These are phyloP conservation scores for Drosophila tristis DNA, from an alignment of 1,140 invertebrate genomes.

Conservation along the genomic window DNA sequence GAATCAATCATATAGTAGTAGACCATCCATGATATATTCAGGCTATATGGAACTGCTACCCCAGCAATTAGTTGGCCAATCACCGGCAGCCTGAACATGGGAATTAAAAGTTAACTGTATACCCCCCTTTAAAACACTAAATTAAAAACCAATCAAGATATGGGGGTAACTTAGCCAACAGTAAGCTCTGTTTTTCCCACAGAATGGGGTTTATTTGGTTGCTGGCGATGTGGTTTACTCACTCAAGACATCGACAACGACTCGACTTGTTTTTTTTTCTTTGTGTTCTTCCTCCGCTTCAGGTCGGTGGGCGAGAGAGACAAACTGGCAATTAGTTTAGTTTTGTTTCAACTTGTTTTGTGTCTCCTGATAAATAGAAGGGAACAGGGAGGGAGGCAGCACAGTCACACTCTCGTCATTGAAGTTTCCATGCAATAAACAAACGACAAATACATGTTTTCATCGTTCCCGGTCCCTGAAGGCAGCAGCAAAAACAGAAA, in stretches of 20 bases:
- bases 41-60: constrained; percentile 1
- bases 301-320: constrained; percentile 60
- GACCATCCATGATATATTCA: constrained; percentile 37
- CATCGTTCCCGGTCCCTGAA: neutral
- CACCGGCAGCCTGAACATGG: constrained; percentile 28
- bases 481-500: constrained; percentile 14
- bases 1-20: no score
- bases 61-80: constrained; percentile 27
- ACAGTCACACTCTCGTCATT: constrained; percentile 21
- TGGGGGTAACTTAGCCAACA: constrained; percentile 45
- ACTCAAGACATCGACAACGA: constrained; percentile 41
- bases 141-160: constrained; percentile 76
- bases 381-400: neutral
- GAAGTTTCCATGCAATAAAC: constrained; percentile 3
- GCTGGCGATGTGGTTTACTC: constrained; percentile 23
- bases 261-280: neutral
- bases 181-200: constrained; percentile 65
- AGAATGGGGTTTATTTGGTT: constrained; percentile 48
- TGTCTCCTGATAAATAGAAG: constrained; percentile 16
- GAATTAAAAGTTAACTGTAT: constrained; percentile 46
- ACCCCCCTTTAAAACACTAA: constrained; percentile 40
- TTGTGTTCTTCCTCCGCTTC: neutral
- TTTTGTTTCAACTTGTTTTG: constrained; percentile 40
- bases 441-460: neutral
- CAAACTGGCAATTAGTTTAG: constrained; percentile 73